Base-by-base conservation (phyloP, 2,888 invertebrate species). In the Polyploca ridens region DNA sequence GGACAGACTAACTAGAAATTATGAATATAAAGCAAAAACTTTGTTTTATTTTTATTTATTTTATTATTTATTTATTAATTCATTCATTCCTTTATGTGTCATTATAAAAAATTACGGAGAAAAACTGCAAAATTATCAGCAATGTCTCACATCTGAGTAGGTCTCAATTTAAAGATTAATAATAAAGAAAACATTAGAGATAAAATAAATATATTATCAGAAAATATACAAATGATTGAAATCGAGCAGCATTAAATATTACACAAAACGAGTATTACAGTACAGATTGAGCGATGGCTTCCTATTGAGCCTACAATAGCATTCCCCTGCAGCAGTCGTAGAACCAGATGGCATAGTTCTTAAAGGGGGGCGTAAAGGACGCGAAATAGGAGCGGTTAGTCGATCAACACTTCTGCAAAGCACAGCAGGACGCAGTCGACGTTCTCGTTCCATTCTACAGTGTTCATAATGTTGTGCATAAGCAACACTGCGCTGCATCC, bases 401-500 rank as follows among this genome's bases (percentile, higher is more conserved):
- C 72, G 76, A 64, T 92, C 93, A 2, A 69, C 83, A 71, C 91
- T 91, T n/a, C 74, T 71, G 60, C 69, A 69, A 0, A 82, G 79
- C 54, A 71, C 73, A 0, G 78, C 59, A 1, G 79, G 84, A 4
- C 82, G 83, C 27, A 91, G 64, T 0, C 85, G 80, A 6, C 76
- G 80, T 54, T 89, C 88, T 13, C 88, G 85, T 54, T 89, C 86
- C 16, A 79, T 69, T 4, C 87, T 78, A 54, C 66, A 65, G 49
- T 82, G 81, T 64, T 89, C 91, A 13, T 83, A 75, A n/a, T 80
- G 82, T 67, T 89, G 90, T 10, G 90, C 90, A 62, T 83, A 71
- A 6, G 83, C 86, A n/a, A 93, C 82, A 62, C 84, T 86, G 16
- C 77, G 82, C 71, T 92, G 93, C 62, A 93, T 69, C 13, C 71